phyloP scores from a whole-genome alignment of 2,888 invertebrate genomes.

The Temnothorax ravouxi region DNA sequence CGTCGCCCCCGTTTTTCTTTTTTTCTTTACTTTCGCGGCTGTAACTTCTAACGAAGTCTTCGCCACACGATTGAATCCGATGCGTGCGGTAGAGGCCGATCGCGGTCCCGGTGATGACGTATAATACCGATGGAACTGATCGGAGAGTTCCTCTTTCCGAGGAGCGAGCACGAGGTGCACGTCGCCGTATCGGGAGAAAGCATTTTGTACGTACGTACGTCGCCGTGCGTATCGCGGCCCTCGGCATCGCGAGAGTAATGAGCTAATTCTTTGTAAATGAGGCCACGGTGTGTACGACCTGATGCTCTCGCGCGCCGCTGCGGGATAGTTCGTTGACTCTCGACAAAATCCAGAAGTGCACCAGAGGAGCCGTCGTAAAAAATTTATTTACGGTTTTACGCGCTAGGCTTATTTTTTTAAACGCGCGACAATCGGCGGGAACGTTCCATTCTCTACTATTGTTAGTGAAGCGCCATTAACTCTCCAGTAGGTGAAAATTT shows the following conservation, averaged over 20 bases:
- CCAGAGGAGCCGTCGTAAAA: background rate
- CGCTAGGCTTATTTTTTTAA: background rate
- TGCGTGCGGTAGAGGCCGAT: constrained; percentile 24
- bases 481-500: no score
- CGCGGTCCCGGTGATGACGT: constrained; percentile 28
- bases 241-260: constrained; percentile 50
- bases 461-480: background rate
- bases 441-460: background rate
- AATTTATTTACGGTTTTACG: background rate
- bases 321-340: constrained; percentile 39
- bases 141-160: constrained; percentile 66
- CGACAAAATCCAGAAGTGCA: background rate
- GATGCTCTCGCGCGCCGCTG: constrained; percentile 30
- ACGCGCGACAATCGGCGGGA: background rate
- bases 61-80: constrained; percentile 28
- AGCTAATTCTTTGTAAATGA: constrained; percentile 58
- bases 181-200: constrained; percentile 67
- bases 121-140: constrained; percentile 57
- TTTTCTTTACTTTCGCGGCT: constrained; percentile 12
- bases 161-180: constrained; percentile 61
- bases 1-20: constrained; percentile 61
- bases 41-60: constrained; percentile 44
- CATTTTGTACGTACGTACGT: constrained; percentile 61
- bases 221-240: constrained; percentile 35
- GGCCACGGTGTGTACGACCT: constrained; percentile 47